phyloP scores from a whole-genome alignment of 2,888 invertebrate species.

The Balanococcus diminutus region DNA sequence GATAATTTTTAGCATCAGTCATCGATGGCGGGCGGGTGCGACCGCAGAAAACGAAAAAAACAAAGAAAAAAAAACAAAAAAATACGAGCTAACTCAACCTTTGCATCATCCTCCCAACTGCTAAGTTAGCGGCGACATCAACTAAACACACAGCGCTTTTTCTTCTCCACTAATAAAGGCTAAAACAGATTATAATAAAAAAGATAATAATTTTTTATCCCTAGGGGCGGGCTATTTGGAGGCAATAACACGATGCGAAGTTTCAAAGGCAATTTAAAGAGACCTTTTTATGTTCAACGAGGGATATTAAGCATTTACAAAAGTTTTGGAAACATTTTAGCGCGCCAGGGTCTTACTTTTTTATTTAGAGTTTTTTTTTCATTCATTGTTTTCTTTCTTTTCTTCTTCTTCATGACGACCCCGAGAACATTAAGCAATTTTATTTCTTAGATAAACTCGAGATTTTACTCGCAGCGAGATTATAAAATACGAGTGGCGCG shows the following conservation, averaged over 20 bases:
- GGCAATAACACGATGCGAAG: conserved; percentile 32
- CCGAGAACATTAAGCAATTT: not conserved
- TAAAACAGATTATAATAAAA: conserved; percentile 37
- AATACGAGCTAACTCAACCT: too few relatives aligned
- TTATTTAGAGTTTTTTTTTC: conserved; percentile 2
- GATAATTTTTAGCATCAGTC: conserved; percentile 29
- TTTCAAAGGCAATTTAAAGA: conserved; percentile 32
- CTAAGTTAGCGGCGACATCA: conserved; percentile 13
- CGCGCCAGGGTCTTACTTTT: conserved; percentile 26
- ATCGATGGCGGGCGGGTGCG: not conserved
- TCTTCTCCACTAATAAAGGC: conserved; percentile 23
- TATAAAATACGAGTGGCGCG: conserved; percentile 26
- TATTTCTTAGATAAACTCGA: conserved; percentile 5
- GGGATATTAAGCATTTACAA: conserved; percentile 37
- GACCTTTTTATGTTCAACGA: conserved; percentile 32
- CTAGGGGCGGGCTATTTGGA: conserved; percentile 19
- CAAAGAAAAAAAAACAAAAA: not conserved
- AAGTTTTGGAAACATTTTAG: conserved; percentile 29
- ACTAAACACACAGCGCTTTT: conserved; percentile 10
- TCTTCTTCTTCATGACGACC: not conserved
- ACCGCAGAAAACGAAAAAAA: not conserved
- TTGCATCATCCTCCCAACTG: not conserved
- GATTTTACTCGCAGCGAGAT: conserved; percentile 25
- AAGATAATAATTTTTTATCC: conserved; percentile 37
- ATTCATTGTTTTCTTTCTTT: not conserved